These are phyloP conservation scores for Meiosimyza decipiens DNA, from an alignment of 2,888 invertebrate species.

Conservation along the genomic window DNA sequence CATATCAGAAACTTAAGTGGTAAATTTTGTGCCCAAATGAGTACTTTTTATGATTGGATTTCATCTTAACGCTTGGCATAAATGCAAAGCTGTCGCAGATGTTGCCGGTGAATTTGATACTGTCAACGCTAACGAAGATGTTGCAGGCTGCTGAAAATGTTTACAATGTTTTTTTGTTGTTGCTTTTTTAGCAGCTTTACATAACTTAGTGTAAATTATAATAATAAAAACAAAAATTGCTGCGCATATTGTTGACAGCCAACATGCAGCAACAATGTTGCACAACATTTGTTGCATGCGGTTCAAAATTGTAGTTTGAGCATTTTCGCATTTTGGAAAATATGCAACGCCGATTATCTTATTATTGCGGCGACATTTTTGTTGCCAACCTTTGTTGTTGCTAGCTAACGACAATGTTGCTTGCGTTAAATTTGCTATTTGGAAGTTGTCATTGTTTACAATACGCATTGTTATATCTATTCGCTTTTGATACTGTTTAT, in stretches of 20 bases:
- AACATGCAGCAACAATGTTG: neutral
- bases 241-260: neutral
- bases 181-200: neutral
- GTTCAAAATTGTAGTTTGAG: neutral
- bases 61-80: constrained; percentile 36
- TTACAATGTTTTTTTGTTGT: constrained; percentile 7
- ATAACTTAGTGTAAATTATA: neutral
- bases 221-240: constrained; percentile 22
- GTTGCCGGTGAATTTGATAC: constrained; percentile 31
- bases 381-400: neutral
- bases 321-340: neutral
- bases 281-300: neutral
- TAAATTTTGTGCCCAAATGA: constrained; percentile 34
- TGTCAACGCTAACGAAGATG: constrained; percentile 36
- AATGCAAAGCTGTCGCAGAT: neutral
- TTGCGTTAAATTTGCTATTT: neutral
- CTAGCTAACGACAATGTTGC: neutral
- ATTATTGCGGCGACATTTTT: neutral
- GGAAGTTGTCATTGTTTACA: neutral
- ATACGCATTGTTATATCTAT: neutral
- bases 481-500: neutral
- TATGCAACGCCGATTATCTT: neutral
- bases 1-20: neutral
- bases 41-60: constrained; percentile 38
- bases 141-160: constrained; percentile 12